Conservation (phyloP, 2,888 invertebrate species). For the Gisinianus flammeolus region DNA sequence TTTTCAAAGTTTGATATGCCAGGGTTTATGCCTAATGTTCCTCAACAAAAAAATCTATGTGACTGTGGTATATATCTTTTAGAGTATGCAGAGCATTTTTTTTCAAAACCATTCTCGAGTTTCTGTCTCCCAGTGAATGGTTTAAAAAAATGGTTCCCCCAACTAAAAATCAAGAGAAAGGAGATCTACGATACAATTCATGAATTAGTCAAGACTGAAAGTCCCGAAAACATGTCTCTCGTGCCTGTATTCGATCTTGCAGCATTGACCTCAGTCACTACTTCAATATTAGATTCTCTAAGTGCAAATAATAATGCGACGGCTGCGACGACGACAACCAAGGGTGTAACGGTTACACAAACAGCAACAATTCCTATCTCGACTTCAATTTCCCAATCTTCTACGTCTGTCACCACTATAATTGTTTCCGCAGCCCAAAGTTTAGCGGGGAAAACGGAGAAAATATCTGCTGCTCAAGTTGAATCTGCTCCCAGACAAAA, state of each 20-base stretch:
- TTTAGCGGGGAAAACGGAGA: neutral
- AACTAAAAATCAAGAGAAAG: conserved; percentile 84
- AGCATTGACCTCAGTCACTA: neutral
- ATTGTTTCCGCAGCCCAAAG: no score
- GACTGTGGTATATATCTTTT: conserved; percentile 96
- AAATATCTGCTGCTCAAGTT: neutral
- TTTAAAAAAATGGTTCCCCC: conserved; percentile 84
- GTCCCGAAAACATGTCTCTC: conserved; percentile 59
- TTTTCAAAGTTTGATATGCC: conserved; percentile 85
- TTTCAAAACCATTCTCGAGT: conserved; percentile 64
- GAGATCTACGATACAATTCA: conserved; percentile 82
- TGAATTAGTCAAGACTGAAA: conserved; percentile 74
- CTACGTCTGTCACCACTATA: neutral
- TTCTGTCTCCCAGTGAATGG: conserved; percentile 61
- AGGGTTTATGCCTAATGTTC: conserved; percentile 87
- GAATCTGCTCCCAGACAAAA: conserved; percentile 22
- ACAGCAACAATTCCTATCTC: neutral
- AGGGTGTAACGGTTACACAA: neutral
- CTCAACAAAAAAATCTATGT: conserved; percentile 96
- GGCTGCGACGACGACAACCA: neutral
- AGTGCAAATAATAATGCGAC: neutral
- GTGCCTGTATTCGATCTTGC: conserved; percentile 45
- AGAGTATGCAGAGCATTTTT: conserved; percentile 96
- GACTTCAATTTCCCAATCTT: neutral
- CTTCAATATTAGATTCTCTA: neutral